Evolutionary conservation across 1,140 invertebrate genomes (phyloP), one percentile per base, ranked within the genome.

Genomic region (Acyrthosiphon pisum): DNA sequence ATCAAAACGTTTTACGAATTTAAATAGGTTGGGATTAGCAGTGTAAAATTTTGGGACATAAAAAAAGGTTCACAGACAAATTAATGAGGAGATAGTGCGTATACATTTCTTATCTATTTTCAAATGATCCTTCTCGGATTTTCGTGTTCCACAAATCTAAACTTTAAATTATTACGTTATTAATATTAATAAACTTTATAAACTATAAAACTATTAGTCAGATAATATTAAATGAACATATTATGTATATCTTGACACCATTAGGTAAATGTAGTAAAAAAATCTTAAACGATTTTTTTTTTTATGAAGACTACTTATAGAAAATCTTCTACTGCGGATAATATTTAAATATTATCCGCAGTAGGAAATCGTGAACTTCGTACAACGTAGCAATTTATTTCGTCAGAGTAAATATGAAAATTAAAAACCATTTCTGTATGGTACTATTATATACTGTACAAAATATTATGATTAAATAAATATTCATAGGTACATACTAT

Each of bases 41-140:
- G 26, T 68, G 60, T n/a, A 68, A 11, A 30, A 68, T n/a, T 76
- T 76, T 30, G n/a, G n/a, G 11, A 76, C 60, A 76, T 76, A 76
- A 76, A 76, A 76, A n/a, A 56, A 14, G 60, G 60, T 76, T 76
- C n/a, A 76, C 60, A 20, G n/a, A 76, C 30, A 76, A 76, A 76
- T 76, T 76, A 76, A 76, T 35, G 60, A 76, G n/a, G 60, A 76
- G 60, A 76, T 76, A n/a, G n/a, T 0, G 30, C 4, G 26, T 76
- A 76, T 76, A 76, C n/a, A n/a, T n/a, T 76, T 76, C 60, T 76
- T 76, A 76, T 76, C 60, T 76, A 76, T n/a, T 76, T 76, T n/a
- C 14, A 76, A 76, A 76, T 76, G n/a, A 76, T 1, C 60, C 30
- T 76, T 6, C 60, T 18, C 1, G n/a, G 6, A 2, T 76, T n/a